Base-by-base conservation (phyloP, 1,140 invertebrate species). In the Drosophila auraria region DNA sequence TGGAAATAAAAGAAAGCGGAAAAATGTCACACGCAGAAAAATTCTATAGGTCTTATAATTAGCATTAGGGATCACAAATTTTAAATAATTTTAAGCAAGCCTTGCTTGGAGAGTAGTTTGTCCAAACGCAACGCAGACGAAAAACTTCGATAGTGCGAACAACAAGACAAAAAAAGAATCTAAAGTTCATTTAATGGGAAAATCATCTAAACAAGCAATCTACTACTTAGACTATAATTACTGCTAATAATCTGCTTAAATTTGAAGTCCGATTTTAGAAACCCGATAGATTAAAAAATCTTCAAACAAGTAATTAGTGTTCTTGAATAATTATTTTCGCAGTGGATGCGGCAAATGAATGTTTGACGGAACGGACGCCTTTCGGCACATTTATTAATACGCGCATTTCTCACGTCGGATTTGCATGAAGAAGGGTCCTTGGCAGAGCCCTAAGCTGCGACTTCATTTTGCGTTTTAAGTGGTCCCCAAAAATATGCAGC, bases 391-490 rank as follows among this genome's bases (percentile, higher is more conserved):
- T 90, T 87, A 87, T 87, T 87, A 87, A 87, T 87, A 78, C 82
- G 72, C 71, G 79, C 65, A 84, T 79, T 84, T 84, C 77, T 86
- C 69, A 86, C 69, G 40, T 61, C 27, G 68, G 68, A 80, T 83
- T 80, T 82, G 66, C 78, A 78, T 69, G 65, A 51, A 42, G 58
- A 45, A 56, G 49, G 70, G 23, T 30, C 45, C 59, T 14, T 44
- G 47, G 30, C 11, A 23, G 47, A 51, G 15, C 36, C 42, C 51
- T 54, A 47, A 70, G 68, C 47, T 61, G 78, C 78, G 84, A 89
- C 83, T 87, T 89, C 84, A 87, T 87, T 87, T 87, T 81, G 73
- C 80, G 84, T 87, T 87, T 87, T 89, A 86, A 86, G 82, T 86
- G 83, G 63, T 69, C 57, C 71, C 62, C 40, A 69, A 80, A 78